These are phyloP conservation scores for Anarsia innoxiella DNA, from an alignment of 2,888 invertebrate genomes.

Conservation along the genomic window DNA sequence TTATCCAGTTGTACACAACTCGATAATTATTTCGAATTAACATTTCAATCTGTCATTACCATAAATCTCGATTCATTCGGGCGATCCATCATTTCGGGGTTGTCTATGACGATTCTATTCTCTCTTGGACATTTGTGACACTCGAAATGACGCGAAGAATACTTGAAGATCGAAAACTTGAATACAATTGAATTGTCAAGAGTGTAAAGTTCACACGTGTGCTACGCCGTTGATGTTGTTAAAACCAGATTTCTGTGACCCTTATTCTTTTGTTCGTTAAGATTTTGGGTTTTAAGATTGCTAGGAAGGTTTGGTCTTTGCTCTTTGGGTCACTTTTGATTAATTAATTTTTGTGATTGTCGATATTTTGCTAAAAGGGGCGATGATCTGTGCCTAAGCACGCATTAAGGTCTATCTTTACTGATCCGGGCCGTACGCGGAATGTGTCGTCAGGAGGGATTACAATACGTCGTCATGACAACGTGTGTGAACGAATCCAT, in stretches of 20 bases:
- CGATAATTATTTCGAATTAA: slow-evolving; percentile 59
- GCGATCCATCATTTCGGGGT: slow-evolving; percentile 53
- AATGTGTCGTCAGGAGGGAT: too few species aligned
- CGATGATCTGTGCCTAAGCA: too few species aligned
- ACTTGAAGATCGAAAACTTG: slow-evolving; percentile 36
- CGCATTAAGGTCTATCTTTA: too few species aligned
- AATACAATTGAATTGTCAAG: slow-evolving; percentile 33
- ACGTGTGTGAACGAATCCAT: too few species aligned
- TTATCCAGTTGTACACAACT: slow-evolving; percentile 47
- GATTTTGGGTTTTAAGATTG: too few species aligned
- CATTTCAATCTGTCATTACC: slow-evolving; percentile 65
- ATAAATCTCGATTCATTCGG: slow-evolving; percentile 59
- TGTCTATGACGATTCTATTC: slow-evolving; percentile 45
- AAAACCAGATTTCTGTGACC: slow-evolving; percentile 30
- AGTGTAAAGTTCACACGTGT: slow-evolving; percentile 70
- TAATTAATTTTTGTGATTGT: too few species aligned
- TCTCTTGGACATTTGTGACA: slow-evolving; percentile 62
- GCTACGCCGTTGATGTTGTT: slow-evolving; percentile 43
- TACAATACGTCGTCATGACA: too few species aligned
- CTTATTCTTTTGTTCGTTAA: too few species aligned
- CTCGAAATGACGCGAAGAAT: slow-evolving; percentile 59
- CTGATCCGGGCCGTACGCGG: too few species aligned
- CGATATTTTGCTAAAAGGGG: too few species aligned
- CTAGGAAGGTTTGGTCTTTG: background rate
- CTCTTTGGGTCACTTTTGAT: too few species aligned